A percentile compares a stretch with the other conserved stretches of the same genome.
Evolutionary conservation across 1,140 invertebrate genomes (phyloP).

Genomic region (Neelides sp.): DNA sequence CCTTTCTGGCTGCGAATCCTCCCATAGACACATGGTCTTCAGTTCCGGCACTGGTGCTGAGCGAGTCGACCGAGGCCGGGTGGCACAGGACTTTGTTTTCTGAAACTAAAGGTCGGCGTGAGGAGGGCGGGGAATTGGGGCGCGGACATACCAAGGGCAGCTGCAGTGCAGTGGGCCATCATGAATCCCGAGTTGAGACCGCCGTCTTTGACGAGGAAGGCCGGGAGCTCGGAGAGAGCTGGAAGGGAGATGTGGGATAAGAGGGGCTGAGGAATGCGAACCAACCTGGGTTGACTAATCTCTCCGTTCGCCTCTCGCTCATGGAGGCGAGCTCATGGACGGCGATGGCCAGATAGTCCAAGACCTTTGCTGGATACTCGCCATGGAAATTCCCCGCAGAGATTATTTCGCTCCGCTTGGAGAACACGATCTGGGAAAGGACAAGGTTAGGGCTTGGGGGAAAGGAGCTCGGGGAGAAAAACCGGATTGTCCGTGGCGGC

Average conservation of each 20-base stretch:
- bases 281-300: constrained; percentile 55
- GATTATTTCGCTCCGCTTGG: constrained; percentile 54
- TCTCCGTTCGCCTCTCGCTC: constrained; percentile 55
- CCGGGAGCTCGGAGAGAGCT: constrained; percentile 53
- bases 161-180: constrained; percentile 61
- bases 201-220: constrained; percentile 55
- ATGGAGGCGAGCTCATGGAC: constrained; percentile 59
- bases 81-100: constrained; percentile 66
- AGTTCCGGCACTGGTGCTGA: constrained; percentile 59
- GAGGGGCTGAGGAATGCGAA: neutral
- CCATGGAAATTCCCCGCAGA: constrained; percentile 58
- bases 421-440: constrained; percentile 47
- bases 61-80: constrained; percentile 55
- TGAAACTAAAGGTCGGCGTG: constrained; percentile 42
- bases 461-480: constrained; percentile 33
- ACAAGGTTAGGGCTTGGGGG: constrained; percentile 11
- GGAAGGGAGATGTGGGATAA: constrained; percentile 20
- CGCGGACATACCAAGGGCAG: constrained; percentile 49
- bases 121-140: too few relatives aligned
- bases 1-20: constrained; percentile 56
- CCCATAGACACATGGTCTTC: constrained; percentile 69
- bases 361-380: constrained; percentile 61
- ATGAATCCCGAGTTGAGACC: constrained; percentile 65
- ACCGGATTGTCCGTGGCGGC: constrained; percentile 62
- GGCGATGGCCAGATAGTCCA: constrained; percentile 60